Conservation (phyloP, 2,797 vertebrate species). For the Anabas testudineus region DNA sequence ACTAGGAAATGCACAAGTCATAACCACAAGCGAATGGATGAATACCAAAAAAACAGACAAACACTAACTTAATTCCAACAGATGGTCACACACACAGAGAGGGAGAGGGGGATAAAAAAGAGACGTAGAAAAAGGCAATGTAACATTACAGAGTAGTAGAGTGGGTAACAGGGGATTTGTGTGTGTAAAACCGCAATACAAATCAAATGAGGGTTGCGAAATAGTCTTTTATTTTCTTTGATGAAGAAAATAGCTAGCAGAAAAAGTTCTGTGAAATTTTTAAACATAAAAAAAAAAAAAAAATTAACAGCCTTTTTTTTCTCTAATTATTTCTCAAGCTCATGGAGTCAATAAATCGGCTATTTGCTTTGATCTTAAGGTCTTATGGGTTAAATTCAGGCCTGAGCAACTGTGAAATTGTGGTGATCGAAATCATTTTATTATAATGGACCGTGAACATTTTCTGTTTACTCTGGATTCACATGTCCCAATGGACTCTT, state of each 20-base stretch:
- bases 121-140: conserved; percentile 14
- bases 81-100: conserved; percentile 39
- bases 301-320: no score
- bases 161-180: conserved; percentile 9
- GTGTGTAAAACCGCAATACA: conserved; percentile 9
- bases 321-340: background rate
- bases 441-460: conserved; percentile 33
- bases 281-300: no score
- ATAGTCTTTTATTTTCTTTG: background rate
- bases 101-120: conserved; percentile 6
- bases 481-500: conserved; percentile 8
- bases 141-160: background rate
- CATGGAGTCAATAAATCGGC: conserved; percentile 20
- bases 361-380: conserved; percentile 38
- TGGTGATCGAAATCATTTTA: conserved; percentile 46
- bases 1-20: conserved; percentile 59
- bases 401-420: conserved; percentile 57
- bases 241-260: no score
- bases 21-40: conserved; percentile 60
- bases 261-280: no score
- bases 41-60: conserved; percentile 45
- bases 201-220: conserved; percentile 20
- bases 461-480: conserved; percentile 25
- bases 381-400: conserved; percentile 30
- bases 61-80: conserved; percentile 30